phyloP scores from a whole-genome alignment of 1,140 invertebrate species.

The Lepidurus couesii region DNA sequence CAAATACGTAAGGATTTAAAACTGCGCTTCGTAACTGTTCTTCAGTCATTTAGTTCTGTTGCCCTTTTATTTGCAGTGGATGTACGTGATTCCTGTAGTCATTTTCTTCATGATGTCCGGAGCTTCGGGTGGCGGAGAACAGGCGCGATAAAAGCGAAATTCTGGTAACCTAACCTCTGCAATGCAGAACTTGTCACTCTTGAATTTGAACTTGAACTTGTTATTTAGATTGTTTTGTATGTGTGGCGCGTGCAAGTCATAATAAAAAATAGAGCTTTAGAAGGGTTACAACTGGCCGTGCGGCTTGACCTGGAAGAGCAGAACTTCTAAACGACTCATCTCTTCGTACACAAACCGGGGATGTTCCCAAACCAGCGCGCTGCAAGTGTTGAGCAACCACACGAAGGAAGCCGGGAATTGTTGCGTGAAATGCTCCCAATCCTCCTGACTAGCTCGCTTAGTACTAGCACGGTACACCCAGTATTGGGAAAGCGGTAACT shows the following conservation, averaged over 20 bases:
- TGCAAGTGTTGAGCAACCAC: background rate
- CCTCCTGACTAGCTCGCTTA: background rate
- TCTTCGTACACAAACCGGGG: background rate
- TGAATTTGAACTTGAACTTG: too few species aligned
- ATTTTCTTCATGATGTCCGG: conserved; percentile 79
- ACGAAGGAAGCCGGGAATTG: background rate
- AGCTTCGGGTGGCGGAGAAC: conserved; percentile 54
- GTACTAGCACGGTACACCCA: background rate
- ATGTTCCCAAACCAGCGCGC: background rate
- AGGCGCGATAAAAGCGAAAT: background rate
- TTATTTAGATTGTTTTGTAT: background rate
- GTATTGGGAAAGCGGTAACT: background rate
- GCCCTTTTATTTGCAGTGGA: conserved; percentile 69
- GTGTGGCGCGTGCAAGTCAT: background rate
- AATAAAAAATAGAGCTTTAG: background rate
- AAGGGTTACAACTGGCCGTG: background rate
- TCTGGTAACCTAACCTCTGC: background rate
- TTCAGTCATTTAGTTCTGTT: conserved; percentile 33
- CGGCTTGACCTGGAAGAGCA: background rate
- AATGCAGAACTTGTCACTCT: background rate
- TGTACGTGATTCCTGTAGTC: conserved; percentile 85
- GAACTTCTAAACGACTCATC: background rate
- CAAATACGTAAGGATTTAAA: conserved; percentile 80
- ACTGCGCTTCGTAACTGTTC: conserved; percentile 24
- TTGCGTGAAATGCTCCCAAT: background rate